Conservation (phyloP, 2,113 vertebrate species). For the Neolamprologus sp. region DNA sequence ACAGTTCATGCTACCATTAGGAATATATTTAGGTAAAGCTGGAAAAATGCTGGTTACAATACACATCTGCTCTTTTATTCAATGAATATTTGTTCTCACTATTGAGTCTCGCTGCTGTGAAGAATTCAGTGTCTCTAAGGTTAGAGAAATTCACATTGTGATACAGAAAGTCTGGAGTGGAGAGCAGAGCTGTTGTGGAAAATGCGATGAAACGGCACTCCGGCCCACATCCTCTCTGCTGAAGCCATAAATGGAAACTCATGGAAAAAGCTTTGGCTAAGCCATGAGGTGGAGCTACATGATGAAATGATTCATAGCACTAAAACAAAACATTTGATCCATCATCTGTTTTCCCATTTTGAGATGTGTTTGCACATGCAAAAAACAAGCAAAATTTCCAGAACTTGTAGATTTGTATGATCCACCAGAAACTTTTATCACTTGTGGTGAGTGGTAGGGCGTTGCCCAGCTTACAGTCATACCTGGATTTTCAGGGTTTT, state of each 20-base stretch:
- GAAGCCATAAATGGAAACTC: constrained; percentile 6
- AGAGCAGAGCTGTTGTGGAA: constrained; percentile 24
- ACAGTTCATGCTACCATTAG: background rate
- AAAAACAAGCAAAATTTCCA: background rate
- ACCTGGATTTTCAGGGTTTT: background rate
- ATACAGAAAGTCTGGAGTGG: background rate
- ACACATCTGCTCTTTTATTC: background rate
- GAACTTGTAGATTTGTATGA: background rate
- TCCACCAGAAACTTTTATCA: background rate
- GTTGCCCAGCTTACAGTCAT: background rate
- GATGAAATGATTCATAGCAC: background rate
- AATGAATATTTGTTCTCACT: background rate
- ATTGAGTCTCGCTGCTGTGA: background rate
- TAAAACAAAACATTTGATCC: background rate
- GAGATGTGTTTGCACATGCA: background rate
- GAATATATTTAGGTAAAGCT: background rate
- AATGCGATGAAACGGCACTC: constrained; percentile 15
- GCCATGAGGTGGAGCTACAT: background rate
- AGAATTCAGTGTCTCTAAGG: background rate
- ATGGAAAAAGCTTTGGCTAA: constrained; percentile 24
- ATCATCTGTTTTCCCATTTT: background rate
- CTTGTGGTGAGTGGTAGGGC: background rate
- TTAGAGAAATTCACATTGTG: background rate
- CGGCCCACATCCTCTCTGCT: constrained; percentile 54
- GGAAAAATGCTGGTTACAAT: background rate